Evolutionary conservation across 2,888 invertebrate species (phyloP).

Genomic region (Anarsia innoxiella): DNA sequence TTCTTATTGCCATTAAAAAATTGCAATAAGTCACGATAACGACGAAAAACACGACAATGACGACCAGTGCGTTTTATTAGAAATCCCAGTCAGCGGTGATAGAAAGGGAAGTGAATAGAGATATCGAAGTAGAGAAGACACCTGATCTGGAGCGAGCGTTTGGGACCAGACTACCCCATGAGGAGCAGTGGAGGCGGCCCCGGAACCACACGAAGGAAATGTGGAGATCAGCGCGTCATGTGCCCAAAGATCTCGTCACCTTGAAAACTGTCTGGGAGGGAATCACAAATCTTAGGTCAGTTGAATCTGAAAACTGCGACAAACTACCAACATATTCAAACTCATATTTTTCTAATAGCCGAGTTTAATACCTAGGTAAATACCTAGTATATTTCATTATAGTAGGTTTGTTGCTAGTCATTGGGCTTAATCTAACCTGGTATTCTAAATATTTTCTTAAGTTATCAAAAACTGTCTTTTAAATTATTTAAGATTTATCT

Average conservation of each 20-base stretch:
- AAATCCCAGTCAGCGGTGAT: conserved; percentile 42
- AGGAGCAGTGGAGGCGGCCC: conserved; percentile 65
- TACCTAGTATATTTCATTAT: no score
- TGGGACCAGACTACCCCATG: conserved; percentile 56
- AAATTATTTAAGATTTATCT: no score
- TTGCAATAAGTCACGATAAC: neutral
- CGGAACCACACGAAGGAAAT: conserved; percentile 62
- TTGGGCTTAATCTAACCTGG: no score
- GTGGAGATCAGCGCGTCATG: conserved; percentile 74
- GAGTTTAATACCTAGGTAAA: no score
- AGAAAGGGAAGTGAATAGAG: conserved; percentile 60
- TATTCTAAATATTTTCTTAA: no score
- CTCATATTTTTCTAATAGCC: no score
- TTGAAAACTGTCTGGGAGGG: conserved; percentile 80
- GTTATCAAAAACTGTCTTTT: no score
- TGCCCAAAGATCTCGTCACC: conserved; percentile 74
- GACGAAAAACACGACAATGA: no score
- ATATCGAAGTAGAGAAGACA: conserved; percentile 59
- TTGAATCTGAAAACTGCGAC: no score
- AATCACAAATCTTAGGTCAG: conserved; percentile 77
- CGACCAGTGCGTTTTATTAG: no score
- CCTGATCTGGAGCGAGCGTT: conserved; percentile 59
- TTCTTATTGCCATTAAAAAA: neutral
- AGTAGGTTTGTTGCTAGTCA: no score
- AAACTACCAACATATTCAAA: no score